These are phyloP conservation scores for Meriones psammophilus DNA, from an alignment of 2,797 vertebrate species.

Conservation along the genomic window DNA sequence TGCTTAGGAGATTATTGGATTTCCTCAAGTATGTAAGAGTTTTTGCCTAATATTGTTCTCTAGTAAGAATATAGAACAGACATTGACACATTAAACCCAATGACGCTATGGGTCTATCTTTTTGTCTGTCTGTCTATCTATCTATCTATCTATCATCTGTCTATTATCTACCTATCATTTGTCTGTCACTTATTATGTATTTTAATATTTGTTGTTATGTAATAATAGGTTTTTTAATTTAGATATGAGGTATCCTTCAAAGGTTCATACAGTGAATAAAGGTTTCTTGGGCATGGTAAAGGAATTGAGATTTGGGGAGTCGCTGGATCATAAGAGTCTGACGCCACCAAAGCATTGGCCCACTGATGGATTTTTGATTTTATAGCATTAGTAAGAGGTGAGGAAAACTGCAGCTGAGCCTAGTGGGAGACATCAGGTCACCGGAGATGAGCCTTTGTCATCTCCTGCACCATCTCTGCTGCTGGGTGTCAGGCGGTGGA, in stretches of 20 bases:
- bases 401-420: neutral
- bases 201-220: neutral
- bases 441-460: neutral
- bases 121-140: neutral
- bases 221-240: neutral
- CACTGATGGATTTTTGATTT: neutral
- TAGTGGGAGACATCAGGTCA: neutral
- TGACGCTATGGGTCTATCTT: too few species aligned
- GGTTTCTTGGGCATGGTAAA: neutral
- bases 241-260: neutral
- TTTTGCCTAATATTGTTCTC: neutral
- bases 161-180: neutral
- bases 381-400: neutral
- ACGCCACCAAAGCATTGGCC: neutral
- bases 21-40: slow-evolving; percentile 47
- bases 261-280: neutral
- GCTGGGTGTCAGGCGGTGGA: neutral
- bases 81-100: neutral
- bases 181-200: neutral
- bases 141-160: neutral
- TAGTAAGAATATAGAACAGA: slow-evolving; percentile 58
- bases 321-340: neutral
- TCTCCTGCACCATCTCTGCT: neutral
- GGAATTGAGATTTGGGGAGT: neutral
- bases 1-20: slow-evolving; percentile 64